Evolutionary conservation across 2,797 vertebrate species (phyloP).

Genomic region (Hydrophis major): DNA sequence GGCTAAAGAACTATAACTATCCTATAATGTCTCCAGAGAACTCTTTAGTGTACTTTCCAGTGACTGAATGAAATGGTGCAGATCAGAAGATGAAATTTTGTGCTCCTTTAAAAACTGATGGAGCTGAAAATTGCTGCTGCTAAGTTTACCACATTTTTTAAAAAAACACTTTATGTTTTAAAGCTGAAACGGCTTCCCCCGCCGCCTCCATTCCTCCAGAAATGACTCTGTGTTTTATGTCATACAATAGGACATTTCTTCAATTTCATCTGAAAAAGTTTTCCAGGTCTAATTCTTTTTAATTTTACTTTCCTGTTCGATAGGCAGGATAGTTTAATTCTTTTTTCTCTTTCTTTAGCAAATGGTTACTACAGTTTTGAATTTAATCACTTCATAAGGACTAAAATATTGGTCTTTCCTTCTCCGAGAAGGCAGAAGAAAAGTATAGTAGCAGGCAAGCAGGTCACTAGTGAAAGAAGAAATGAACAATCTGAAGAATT

Average conservation of each 20-base stretch:
- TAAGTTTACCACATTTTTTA: slow-evolving; percentile 60
- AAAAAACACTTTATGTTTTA: slow-evolving; percentile 12
- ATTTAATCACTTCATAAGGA: not conserved
- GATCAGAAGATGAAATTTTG: slow-evolving; percentile 73
- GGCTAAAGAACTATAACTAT: slow-evolving; percentile 74
- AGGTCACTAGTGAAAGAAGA: not conserved
- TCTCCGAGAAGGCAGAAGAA: not conserved
- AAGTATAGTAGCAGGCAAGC: not conserved
- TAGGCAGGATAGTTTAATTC: not conserved
- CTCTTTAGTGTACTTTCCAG: slow-evolving; percentile 65
- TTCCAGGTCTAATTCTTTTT: slow-evolving; percentile 6
- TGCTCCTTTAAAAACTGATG: slow-evolving; percentile 82
- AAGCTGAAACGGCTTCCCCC: slow-evolving; percentile 24
- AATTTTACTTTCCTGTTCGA: not conserved
- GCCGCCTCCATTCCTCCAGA: not conserved
- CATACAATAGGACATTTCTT: slow-evolving; percentile 14
- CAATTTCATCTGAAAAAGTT: slow-evolving; percentile 33
- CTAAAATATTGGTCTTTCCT: not conserved
- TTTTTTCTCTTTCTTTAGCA: not conserved
- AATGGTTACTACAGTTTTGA: not conserved
- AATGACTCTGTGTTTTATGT: slow-evolving; percentile 35
- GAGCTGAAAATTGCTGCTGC: slow-evolving; percentile 73
- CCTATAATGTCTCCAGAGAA: slow-evolving; percentile 74
- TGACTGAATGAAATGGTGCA: slow-evolving; percentile 63
- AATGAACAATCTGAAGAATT: not conserved